phyloP scores from a whole-genome alignment of 2,113 vertebrate genomes.

The Scortum barcoo region DNA sequence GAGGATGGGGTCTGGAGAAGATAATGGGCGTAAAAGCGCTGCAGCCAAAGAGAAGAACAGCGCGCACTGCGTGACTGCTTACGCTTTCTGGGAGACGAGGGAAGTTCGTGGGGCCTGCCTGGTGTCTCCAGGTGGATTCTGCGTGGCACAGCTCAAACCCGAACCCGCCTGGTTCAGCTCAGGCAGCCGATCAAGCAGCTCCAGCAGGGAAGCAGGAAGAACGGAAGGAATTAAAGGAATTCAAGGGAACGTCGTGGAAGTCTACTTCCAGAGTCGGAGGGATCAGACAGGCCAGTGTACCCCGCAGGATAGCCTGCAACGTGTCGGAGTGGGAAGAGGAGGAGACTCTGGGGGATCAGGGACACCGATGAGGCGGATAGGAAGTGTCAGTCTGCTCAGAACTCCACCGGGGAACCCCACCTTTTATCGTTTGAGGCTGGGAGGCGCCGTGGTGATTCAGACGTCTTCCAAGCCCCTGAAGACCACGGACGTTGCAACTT shows the following conservation, averaged over 20 bases:
- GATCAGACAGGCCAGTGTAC: conserved; percentile 84
- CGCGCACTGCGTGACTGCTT: conserved; percentile 90
- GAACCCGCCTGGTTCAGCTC: conserved; percentile 89
- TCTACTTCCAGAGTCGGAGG: conserved; percentile 89
- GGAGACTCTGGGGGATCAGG: conserved; percentile 60
- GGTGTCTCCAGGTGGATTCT: conserved; percentile 86
- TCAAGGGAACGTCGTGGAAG: conserved; percentile 88
- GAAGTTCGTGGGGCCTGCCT: conserved; percentile 89
- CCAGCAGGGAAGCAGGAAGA: conserved; percentile 79
- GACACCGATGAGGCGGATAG: conserved; percentile 90
- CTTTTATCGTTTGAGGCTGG: conserved; percentile 88
- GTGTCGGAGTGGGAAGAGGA: conserved; percentile 68
- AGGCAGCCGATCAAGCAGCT: conserved; percentile 75
- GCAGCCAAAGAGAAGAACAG: conserved; percentile 57
- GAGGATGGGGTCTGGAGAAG: conserved; percentile 44
- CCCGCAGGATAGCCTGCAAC: conserved; percentile 81
- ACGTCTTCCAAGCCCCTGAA: conserved; percentile 86
- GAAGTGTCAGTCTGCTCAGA: conserved; percentile 89
- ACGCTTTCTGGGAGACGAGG: conserved; percentile 89
- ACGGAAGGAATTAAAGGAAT: conserved; percentile 66
- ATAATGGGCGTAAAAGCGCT: conserved; percentile 19
- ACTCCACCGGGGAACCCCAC: conserved; percentile 82
- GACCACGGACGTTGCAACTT: conserved; percentile 89
- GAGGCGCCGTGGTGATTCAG: conserved; percentile 87
- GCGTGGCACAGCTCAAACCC: conserved; percentile 88